Base-by-base conservation (phyloP, 2,888 invertebrate genomes). In the Drosophila lacicola region DNA sequence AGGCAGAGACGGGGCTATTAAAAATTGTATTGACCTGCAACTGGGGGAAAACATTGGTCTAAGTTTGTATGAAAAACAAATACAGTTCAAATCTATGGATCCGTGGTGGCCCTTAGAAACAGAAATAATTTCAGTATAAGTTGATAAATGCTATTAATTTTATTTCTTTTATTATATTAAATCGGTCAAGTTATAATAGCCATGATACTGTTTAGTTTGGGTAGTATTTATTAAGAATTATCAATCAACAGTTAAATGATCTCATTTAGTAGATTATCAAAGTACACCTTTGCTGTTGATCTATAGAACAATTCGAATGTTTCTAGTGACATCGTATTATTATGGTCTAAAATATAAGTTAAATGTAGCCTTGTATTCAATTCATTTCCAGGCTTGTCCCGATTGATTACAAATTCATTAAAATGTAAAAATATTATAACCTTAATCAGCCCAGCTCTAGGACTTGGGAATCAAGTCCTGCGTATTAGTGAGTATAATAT, bases 401-500 rank as follows among this genome's bases (percentile, higher is more conserved):
- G 42, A 9, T 42, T 21, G 14, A 10, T 17, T 42, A 1, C 13
- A 34, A 29, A 29, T 29, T 8, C 29, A 6, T 29, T 8, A 8
- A 29, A 29, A 25, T 25, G 21, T 21, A 21, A 4, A 25, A 25
- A 25, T 25, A 8, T 4, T 25, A 25, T 25, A 8, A 4, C 21
- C 5, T 21, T 21, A 4, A 21, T 21, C 4, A 21, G 2, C 25
- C 25, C 25, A 8, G 8, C 29, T 21, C 29, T 44, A 68, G 0
- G 11, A 11, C 46, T 60, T 68, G 8, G 61, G 39, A 29, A 68
- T 29, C 6, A 41, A 2, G 4, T 45, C 3, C 5, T 19, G 29
- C 5, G 29, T 37, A 21, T 44, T 37, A 10, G 49, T 45, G 2
- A 54, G 8, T 17, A 17, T 10, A 13, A 79, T 58, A 45, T 74